Percentiles rank a stretch among this genome's conserved stretches.
phyloP scores from a whole-genome alignment of 2,797 vertebrate genomes.

The Rhincodon typus region DNA sequence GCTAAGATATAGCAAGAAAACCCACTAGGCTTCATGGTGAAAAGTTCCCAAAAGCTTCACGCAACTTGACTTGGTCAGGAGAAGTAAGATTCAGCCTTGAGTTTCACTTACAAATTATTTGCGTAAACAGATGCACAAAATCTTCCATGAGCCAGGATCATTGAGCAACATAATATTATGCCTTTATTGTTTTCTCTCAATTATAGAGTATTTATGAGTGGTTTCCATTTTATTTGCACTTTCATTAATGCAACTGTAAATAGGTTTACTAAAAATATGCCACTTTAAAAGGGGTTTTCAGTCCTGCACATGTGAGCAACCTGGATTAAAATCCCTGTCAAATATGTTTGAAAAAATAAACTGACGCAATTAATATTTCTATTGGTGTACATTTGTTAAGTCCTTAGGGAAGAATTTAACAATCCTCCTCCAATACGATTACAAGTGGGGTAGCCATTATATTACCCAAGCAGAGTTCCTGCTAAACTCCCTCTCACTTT shows the following conservation, averaged over 20 bases:
- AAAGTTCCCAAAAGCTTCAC: no score
- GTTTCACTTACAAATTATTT: background rate
- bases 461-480: no score
- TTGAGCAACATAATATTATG: background rate
- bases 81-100: no score
- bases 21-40: no score
- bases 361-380: background rate
- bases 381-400: background rate
- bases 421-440: no score
- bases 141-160: background rate
- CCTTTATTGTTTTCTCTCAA: background rate
- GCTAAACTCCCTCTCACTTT: no score
- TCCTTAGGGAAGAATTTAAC: no score
- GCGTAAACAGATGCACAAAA: background rate
- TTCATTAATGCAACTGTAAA: background rate
- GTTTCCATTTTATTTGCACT: background rate
- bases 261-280: background rate
- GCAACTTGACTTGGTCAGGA: no score
- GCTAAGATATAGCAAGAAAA: no score
- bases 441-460: no score
- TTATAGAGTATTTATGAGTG: background rate
- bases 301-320: background rate
- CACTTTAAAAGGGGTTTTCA: background rate
- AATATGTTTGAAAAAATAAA: background rate
- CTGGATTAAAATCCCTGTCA: background rate